These are phyloP conservation scores for Zapus hudsonius DNA, from an alignment of 2,113 vertebrate species.

Conservation along the genomic window DNA sequence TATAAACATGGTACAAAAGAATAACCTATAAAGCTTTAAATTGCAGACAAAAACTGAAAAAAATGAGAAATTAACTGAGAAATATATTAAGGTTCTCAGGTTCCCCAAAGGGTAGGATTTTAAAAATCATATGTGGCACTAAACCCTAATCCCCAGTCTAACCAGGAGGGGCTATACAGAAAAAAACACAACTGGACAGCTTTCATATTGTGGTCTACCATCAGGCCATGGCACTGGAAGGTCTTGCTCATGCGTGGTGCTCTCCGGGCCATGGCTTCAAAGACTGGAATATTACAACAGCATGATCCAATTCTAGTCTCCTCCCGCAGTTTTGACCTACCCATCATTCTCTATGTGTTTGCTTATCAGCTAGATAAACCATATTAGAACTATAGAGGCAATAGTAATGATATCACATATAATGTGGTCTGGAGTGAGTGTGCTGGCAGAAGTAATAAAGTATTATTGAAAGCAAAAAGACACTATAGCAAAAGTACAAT, in stretches of 20 bases:
- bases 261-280: neutral
- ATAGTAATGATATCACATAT: neutral
- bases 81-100: neutral
- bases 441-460: neutral
- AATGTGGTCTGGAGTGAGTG: neutral
- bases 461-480: neutral
- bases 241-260: neutral
- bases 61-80: neutral
- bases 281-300: neutral
- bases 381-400: neutral
- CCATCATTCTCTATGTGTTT: neutral
- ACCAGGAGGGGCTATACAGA: neutral
- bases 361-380: neutral
- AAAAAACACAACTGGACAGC: neutral
- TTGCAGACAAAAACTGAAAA: slow-evolving; percentile 1
- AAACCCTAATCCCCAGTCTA: neutral
- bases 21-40: neutral
- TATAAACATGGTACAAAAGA: neutral
- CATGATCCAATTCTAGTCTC: too few relatives aligned
- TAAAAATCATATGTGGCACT: neutral
- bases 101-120: neutral
- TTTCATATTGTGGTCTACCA: neutral
- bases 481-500: neutral
- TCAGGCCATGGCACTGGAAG: neutral
- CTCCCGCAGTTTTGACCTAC: neutral